These are phyloP conservation scores for Pseudomyrmex cubaensis DNA, from an alignment of 1,140 invertebrate species.

Conservation along the genomic window DNA sequence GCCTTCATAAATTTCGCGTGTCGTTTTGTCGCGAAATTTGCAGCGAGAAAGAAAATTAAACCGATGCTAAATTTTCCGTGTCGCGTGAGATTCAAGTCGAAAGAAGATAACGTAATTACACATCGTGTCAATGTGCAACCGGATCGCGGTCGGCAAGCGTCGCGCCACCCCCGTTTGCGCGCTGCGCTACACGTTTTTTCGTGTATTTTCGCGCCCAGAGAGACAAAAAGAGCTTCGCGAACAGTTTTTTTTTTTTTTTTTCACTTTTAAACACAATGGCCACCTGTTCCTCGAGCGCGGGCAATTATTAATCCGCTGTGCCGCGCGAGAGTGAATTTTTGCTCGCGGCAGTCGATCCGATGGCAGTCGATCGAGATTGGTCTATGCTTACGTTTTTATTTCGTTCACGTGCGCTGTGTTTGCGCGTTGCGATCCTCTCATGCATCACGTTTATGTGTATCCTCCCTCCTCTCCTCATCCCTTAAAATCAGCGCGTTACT, in stretches of 20 bases:
- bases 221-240: slow-evolving; percentile 10
- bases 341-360: slow-evolving; percentile 14
- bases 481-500: slow-evolving; percentile 6
- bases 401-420: slow-evolving; percentile 38
- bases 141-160: neutral
- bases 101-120: slow-evolving; percentile 57
- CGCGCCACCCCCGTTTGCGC: neutral
- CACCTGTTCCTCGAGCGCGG: slow-evolving; percentile 37
- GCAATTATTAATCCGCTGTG: slow-evolving; percentile 50
- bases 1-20: no score
- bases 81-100: slow-evolving; percentile 44
- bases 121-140: slow-evolving; percentile 54
- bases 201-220: slow-evolving; percentile 46
- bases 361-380: slow-evolving; percentile 21
- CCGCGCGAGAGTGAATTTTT: slow-evolving; percentile 34
- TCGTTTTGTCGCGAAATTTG: slow-evolving; percentile 5
- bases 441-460: neutral
- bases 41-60: slow-evolving; percentile 38
- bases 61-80: slow-evolving; percentile 42
- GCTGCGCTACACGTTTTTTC: slow-evolving; percentile 35
- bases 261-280: slow-evolving; percentile 51
- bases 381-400: slow-evolving; percentile 45
- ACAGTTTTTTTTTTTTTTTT: slow-evolving; percentile 29
- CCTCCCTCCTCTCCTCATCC: no score
- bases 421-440: slow-evolving; percentile 12